Conservation (phyloP, 2,888 invertebrate species). For the Temnothorax rugatulus region DNA sequence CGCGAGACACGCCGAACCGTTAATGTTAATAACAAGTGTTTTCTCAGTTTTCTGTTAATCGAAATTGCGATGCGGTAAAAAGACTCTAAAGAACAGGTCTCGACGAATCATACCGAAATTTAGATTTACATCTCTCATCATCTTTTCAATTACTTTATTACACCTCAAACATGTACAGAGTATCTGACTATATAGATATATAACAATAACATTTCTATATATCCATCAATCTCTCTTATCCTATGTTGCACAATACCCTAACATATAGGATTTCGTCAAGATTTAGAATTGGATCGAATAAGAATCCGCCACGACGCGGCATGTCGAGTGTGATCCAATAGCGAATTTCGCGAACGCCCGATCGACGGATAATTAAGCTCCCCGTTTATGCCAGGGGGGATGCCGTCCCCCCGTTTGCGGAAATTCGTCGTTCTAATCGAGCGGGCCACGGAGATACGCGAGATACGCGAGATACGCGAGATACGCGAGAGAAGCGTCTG, state of each 20-base stretch:
- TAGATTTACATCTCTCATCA: background rate
- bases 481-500: slow-evolving; percentile 7
- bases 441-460: background rate
- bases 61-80: background rate
- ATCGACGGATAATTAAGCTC: background rate
- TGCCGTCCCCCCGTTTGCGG: background rate
- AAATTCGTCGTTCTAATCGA: slow-evolving; percentile 1
- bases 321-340: background rate
- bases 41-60: background rate
- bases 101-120: background rate
- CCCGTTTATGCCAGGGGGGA: background rate
- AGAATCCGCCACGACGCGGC: slow-evolving; percentile 15
- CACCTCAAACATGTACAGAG: background rate
- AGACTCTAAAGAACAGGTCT: background rate
- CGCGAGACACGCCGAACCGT: background rate
- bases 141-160: background rate
- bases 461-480: background rate
- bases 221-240: background rate
- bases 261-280: slow-evolving; percentile 32
- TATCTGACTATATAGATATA: background rate
- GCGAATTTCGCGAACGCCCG: background rate
- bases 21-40: background rate
- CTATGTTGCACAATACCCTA: slow-evolving; percentile 11
- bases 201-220: background rate
- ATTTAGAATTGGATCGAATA: slow-evolving; percentile 10